Evolutionary conservation across 2,113 vertebrate genomes (phyloP).

Genomic region (Labeo catla): DNA sequence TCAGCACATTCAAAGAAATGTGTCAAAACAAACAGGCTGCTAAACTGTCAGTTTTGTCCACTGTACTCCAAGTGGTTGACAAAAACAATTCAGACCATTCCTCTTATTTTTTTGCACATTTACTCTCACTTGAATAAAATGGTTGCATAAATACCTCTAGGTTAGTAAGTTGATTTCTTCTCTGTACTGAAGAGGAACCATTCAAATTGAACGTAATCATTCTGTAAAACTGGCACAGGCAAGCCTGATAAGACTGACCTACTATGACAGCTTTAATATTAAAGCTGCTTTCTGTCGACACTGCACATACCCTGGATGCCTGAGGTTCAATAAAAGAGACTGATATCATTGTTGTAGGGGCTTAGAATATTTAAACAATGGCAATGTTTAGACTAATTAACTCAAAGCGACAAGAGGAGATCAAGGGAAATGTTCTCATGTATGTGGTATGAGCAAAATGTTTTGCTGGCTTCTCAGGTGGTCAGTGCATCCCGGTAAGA

Average conservation of each 20-base stretch:
- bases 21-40: slow-evolving; percentile 61
- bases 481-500: background rate
- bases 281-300: background rate
- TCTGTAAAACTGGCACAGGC: background rate
- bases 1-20: slow-evolving; percentile 46
- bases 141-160: slow-evolving; percentile 56
- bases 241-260: background rate
- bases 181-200: background rate
- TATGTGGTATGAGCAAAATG: background rate
- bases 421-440: background rate
- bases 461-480: slow-evolving; percentile 2
- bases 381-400: background rate
- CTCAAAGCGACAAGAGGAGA: too few species aligned
- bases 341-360: background rate
- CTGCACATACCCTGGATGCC: background rate
- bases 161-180: background rate
- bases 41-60: background rate
- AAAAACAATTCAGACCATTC: background rate
- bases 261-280: background rate
- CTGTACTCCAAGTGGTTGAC: background rate
- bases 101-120: background rate
- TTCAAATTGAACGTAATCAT: background rate
- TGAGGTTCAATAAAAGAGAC: slow-evolving; percentile 2
- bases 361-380: background rate
- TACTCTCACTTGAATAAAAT: slow-evolving; percentile 16